These are phyloP conservation scores for Corythornis vintsioides DNA, from an alignment of 2,113 vertebrate species.

Conservation along the genomic window DNA sequence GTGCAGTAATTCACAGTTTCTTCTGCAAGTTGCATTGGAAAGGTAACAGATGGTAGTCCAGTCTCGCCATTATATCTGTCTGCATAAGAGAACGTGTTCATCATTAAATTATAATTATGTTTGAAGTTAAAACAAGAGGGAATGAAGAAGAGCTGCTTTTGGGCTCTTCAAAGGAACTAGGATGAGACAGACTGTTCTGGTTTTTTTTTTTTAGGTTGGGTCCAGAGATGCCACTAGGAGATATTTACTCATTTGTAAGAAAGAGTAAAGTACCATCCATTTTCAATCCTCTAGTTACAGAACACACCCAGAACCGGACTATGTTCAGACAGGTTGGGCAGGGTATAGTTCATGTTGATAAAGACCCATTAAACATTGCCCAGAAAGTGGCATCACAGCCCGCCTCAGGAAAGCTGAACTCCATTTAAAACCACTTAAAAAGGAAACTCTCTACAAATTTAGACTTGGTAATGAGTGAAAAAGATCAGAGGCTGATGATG, in stretches of 20 bases:
- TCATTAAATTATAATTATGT: conserved; percentile 2
- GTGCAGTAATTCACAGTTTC: neutral
- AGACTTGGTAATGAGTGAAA: conserved; percentile 13
- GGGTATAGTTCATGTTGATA: neutral
- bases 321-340: conserved; percentile 27
- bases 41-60: neutral
- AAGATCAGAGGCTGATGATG: conserved; percentile 27
- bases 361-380: neutral
- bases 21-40: neutral
- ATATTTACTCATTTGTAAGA: neutral
- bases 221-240: neutral
- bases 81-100: neutral
- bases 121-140: neutral
- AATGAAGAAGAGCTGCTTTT: neutral
- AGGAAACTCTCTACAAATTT: conserved; percentile 34
- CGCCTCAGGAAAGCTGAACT: conserved; percentile 3
- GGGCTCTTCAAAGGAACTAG: neutral
- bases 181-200: neutral
- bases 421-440: conserved; percentile 50
- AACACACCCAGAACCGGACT: neutral
- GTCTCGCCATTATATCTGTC: neutral
- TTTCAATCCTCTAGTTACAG: neutral
- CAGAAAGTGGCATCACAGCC: neutral
- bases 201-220: neutral
- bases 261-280: neutral